These are phyloP conservation scores for Cichlasoma orientale DNA, from an alignment of 2,797 vertebrate genomes.

Conservation along the genomic window DNA sequence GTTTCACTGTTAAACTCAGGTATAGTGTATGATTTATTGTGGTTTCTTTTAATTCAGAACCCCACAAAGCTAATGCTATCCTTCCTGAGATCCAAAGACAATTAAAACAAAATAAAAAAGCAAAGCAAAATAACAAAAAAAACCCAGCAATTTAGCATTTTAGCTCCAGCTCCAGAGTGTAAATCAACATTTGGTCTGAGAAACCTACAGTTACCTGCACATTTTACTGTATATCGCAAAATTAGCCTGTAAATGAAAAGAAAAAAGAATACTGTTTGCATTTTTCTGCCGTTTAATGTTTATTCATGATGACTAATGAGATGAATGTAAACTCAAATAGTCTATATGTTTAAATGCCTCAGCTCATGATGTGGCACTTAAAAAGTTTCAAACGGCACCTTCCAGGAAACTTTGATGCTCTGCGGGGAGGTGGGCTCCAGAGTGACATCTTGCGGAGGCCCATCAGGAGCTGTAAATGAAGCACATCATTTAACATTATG, in stretches of 20 bases:
- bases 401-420: slow-evolving; percentile 98
- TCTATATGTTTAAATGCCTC: not conserved
- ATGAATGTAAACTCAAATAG: not conserved
- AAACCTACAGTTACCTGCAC: not conserved
- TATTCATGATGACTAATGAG: not conserved
- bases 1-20: not conserved
- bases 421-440: slow-evolving; percentile 97
- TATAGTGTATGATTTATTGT: not conserved
- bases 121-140: accelerated
- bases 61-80: not conserved
- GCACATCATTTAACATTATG: slow-evolving; percentile 27
- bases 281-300: not conserved
- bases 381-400: slow-evolving; percentile 80
- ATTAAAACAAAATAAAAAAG: not conserved
- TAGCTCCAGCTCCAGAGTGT: not conserved
- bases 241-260: not conserved
- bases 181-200: not conserved
- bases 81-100: not conserved
- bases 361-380: not conserved
- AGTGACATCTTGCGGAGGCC: slow-evolving; percentile 93
- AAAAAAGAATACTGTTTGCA: too few species aligned
- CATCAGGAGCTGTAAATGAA: slow-evolving; percentile 90
- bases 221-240: not conserved
- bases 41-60: not conserved
- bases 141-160: not conserved